Conservation (phyloP, 2,113 vertebrate species). For the Eupsittula cactorum region DNA sequence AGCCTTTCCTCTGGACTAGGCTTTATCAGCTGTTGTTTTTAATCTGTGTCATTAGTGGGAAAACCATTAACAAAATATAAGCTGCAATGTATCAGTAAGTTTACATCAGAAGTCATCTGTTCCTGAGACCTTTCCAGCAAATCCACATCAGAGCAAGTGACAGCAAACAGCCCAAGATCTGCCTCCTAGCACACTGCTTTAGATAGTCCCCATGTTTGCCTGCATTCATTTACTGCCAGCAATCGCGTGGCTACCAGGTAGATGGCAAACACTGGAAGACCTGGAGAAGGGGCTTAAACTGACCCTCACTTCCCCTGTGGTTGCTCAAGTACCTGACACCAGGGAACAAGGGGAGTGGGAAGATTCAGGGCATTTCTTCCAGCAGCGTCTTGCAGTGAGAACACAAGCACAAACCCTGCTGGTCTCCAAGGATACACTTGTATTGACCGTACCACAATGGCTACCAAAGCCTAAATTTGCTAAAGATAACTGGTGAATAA, state of each 20-base stretch:
- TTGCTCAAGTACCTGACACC: neutral
- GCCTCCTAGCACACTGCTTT: neutral
- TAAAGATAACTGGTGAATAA: neutral
- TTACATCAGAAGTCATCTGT: neutral
- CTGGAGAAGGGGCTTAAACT: neutral
- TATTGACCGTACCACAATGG: rapidly evolving
- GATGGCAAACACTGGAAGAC: rapidly evolving
- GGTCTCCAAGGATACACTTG: neutral
- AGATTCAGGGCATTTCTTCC: neutral
- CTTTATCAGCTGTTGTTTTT: slow-evolving; percentile 1
- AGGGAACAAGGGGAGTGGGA: neutral
- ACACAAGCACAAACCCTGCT: neutral
- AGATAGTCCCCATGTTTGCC: neutral
- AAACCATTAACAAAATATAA: neutral
- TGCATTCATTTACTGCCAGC: neutral
- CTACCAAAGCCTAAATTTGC: neutral
- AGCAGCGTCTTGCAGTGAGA: neutral
- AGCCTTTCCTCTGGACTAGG: neutral
- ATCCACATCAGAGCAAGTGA: neutral
- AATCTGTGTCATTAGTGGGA: neutral
- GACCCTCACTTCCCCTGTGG: neutral
- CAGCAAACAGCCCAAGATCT: neutral
- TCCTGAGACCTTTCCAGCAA: neutral
- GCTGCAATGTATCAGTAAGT: neutral
- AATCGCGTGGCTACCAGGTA: rapidly evolving